Conservation (phyloP, 2,113 vertebrate genomes). For the Symphodus melops region DNA sequence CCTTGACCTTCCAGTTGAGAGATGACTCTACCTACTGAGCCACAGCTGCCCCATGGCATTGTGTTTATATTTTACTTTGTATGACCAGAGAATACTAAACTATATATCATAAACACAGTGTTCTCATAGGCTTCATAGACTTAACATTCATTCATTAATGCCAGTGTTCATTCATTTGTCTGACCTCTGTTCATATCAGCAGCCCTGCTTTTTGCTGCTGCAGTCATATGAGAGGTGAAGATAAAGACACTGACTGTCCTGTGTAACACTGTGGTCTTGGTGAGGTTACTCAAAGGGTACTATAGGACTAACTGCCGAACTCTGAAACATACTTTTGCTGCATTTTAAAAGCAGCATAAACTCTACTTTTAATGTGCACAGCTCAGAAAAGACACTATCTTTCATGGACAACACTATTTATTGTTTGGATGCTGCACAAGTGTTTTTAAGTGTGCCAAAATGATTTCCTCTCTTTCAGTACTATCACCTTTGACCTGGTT, state of each 20-base stretch:
- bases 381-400: too few species aligned
- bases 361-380: too few species aligned
- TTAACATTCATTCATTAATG: background rate
- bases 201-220: background rate
- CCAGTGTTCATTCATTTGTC: too few species aligned
- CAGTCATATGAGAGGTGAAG: background rate
- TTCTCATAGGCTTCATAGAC: background rate
- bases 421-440: too few species aligned
- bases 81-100: too few species aligned
- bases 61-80: background rate
- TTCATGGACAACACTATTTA: too few species aligned
- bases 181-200: background rate
- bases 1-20: too few species aligned
- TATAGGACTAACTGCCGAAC: background rate
- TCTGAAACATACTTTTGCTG: background rate
- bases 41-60: background rate
- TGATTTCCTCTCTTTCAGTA: too few species aligned
- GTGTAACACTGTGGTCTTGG: background rate
- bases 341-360: background rate
- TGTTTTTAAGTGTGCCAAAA: too few species aligned
- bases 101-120: too few species aligned
- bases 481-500: background rate
- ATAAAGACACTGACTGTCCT: background rate
- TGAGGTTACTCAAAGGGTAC: too few species aligned
- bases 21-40: too few species aligned